phyloP scores from a whole-genome alignment of 2,797 vertebrate species.

The Gadopsis bispinosus region DNA sequence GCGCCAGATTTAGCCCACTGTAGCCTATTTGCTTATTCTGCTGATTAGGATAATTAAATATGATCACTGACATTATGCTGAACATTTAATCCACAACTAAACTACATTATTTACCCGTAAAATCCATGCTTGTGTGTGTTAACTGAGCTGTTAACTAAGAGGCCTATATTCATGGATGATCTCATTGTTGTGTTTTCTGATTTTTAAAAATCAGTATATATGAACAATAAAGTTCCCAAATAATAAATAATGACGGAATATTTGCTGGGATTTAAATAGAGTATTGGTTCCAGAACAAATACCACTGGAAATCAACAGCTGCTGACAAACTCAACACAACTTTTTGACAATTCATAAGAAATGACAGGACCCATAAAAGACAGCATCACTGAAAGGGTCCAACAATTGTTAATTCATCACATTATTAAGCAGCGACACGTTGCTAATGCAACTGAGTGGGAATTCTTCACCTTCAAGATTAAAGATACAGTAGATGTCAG shows the following conservation, averaged over 20 bases:
- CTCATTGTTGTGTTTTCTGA: not conserved
- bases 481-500: not conserved
- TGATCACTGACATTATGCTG: not conserved
- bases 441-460: not conserved
- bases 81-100: not conserved
- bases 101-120: not conserved
- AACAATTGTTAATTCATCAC: not conserved
- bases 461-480: not conserved
- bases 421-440: not conserved
- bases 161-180: not conserved
- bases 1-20: not conserved
- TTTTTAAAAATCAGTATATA: too few species aligned
- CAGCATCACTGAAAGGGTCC: not conserved
- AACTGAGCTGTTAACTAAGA: too few species aligned
- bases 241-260: not conserved
- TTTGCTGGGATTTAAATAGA: not conserved
- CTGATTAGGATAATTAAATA: not conserved
- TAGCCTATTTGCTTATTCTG: not conserved
- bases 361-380: too few species aligned
- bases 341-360: not conserved
- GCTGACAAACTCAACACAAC: not conserved
- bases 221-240: not conserved
- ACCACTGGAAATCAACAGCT: not conserved
- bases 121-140: not conserved
- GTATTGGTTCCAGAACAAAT: not conserved